Evolutionary conservation across 2,888 invertebrate species (phyloP), one percentile per base, ranked within the genome.

Genomic region (Hirtodrosophila duncani): DNA sequence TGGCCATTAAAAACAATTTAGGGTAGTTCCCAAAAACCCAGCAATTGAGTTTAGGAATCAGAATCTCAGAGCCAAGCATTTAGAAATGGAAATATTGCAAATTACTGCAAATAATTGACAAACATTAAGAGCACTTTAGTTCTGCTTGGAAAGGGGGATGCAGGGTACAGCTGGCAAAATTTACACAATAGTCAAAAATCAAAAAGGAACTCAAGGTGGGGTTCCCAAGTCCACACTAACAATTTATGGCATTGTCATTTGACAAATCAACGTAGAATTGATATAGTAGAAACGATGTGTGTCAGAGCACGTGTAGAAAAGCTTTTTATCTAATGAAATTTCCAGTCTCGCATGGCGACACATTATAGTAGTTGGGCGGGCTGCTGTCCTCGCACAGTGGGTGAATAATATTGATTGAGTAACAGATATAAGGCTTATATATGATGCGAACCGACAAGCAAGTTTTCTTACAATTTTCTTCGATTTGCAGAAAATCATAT

Each of bases 101-200:
- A 81, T 81, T 81, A 74, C 79, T 77, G 81, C 79, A 79, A 79
- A 81, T 79, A 81, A 81, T 74, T 63, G 79, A 65, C 57, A 65
- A 68, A 65, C 77, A 81, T 74, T 79, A 67, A 74, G 67, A 46
- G 62, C 53, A 38, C 50, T 63, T 51, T 30, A 20, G 20, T 34
- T 6, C n/a, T n/a, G n/a, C 5, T 8, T n/a, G 8, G 20, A 6
- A 2, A 23, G 7, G 11, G 23, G 26, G n/a, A 17, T 11, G 14
- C n/a, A 14, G 3, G 16, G 16, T 34, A 48, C 67, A 58, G 64
- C 64, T 70, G 62, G 21, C 38, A 9, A 48, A 41, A 63, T 56
- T 53, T 53, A 53, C 55, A 52, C 43, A 52, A 26, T 24, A 42
- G 20, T 14, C 36, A 50, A 49, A 63, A 52, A 53, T 56, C 58